Evolutionary conservation across 2,888 invertebrate genomes (phyloP).

Genomic region (Ceramica pisi): DNA sequence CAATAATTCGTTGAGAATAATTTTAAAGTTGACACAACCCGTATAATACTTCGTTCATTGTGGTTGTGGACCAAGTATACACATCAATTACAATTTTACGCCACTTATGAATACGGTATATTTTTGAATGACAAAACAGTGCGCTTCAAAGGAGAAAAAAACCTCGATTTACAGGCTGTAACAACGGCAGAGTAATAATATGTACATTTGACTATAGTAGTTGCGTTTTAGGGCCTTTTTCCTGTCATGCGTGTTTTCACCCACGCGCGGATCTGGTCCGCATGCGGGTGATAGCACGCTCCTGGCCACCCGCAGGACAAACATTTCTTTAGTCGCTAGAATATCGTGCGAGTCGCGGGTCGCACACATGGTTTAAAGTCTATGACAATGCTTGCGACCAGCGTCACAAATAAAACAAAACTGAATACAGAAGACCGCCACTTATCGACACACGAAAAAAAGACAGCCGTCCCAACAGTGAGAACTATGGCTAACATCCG

Average conservation of each 20-base stretch:
- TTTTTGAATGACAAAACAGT: background rate
- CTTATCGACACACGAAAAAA: background rate
- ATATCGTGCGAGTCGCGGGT: no score
- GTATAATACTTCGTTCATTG: slow-evolving; percentile 55
- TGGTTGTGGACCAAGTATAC: slow-evolving; percentile 2
- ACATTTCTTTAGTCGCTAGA: no score
- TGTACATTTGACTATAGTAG: background rate
- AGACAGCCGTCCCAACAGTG: background rate
- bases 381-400: no score
- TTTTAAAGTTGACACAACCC: slow-evolving; percentile 57
- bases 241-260: no score
- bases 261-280: no score
- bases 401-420: no score
- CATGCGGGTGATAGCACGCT: no score
- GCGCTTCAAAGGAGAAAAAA: background rate
- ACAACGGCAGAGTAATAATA: background rate
- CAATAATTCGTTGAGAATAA: slow-evolving; percentile 44
- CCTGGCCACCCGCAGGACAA: no score
- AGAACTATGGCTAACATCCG: background rate
- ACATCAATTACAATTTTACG: slow-evolving; percentile 7
- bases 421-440: no score
- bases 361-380: no score
- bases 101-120: slow-evolving; percentile 1
- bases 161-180: background rate
- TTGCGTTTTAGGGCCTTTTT: background rate